These are phyloP conservation scores for Orthosia gothica DNA, from an alignment of 2,888 invertebrate genomes.

Conservation along the genomic window DNA sequence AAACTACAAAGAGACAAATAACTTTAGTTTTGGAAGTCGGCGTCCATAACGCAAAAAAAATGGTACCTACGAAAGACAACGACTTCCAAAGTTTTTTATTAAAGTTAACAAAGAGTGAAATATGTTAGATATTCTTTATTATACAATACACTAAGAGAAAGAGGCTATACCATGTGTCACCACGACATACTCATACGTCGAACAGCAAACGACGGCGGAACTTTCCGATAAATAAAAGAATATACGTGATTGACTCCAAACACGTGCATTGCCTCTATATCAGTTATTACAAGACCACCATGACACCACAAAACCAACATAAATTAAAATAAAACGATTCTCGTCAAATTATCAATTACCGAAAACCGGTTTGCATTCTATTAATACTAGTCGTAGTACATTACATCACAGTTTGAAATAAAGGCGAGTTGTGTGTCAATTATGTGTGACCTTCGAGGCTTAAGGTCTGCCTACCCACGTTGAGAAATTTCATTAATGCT, in stretches of 20 bases:
- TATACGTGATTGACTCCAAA: constrained; percentile 5
- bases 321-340: constrained; percentile 26
- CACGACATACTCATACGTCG: neutral
- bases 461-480: constrained; percentile 60
- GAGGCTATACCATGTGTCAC: neutral
- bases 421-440: constrained; percentile 56
- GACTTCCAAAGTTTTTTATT: too few species aligned
- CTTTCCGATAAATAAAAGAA: constrained; percentile 6
- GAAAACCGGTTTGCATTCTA: constrained; percentile 44
- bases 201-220: neutral
- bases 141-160: neutral
- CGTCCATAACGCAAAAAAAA: too few species aligned
- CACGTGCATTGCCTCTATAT: constrained; percentile 13
- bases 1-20: too few species aligned
- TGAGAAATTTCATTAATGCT: constrained; percentile 67
- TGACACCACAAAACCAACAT: constrained; percentile 44
- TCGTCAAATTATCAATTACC: constrained; percentile 34
- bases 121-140: too few species aligned
- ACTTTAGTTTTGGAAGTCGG: too few species aligned
- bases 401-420: constrained; percentile 62
- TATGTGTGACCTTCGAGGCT: constrained; percentile 54
- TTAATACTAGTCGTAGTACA: constrained; percentile 28
- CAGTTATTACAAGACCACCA: constrained; percentile 7
- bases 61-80: too few species aligned
- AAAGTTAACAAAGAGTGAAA: too few species aligned